Evolutionary conservation across 1,140 invertebrate genomes (phyloP).

Genomic region (Aphidius gifuensis): DNA sequence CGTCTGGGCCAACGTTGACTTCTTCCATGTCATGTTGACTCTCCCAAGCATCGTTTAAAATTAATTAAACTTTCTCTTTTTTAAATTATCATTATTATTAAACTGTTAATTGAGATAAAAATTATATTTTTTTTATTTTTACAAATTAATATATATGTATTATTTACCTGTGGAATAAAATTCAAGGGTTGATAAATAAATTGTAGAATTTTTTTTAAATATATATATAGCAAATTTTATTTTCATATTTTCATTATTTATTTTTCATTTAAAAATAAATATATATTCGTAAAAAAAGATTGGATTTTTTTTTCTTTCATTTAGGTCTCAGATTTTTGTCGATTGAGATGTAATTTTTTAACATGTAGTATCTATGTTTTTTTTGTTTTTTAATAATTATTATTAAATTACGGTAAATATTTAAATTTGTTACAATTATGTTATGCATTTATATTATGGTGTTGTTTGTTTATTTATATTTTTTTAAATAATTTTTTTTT

Average conservation of each 20-base stretch:
- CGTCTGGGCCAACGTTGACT: slow-evolving; percentile 8
- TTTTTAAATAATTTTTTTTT: not conserved
- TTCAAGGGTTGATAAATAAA: slow-evolving; percentile 14
- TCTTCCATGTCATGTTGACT: not conserved
- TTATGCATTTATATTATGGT: slow-evolving; percentile 29
- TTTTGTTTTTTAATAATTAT: slow-evolving; percentile 32
- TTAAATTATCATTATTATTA: no score
- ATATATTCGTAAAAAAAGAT: slow-evolving; percentile 56
- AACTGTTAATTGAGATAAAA: not conserved
- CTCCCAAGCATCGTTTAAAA: not conserved
- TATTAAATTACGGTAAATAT: slow-evolving; percentile 35
- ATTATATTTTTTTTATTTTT: slow-evolving; percentile 2
- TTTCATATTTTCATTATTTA: no score
- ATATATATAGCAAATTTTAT: slow-evolving; percentile 50
- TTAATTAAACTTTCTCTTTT: no score
- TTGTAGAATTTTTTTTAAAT: not conserved
- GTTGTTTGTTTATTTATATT: slow-evolving; percentile 19
- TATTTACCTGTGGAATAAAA: not conserved
- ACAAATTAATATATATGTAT: not conserved
- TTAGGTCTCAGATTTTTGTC: no score
- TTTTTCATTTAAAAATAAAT: slow-evolving; percentile 57
- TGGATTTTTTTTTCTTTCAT: slow-evolving; percentile 39
- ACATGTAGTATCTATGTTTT: slow-evolving; percentile 34
- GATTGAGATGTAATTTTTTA: no score
- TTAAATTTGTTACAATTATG: slow-evolving; percentile 29